phyloP scores from a whole-genome alignment of 2,888 invertebrate species.

The Drosophila kambysellisi region DNA sequence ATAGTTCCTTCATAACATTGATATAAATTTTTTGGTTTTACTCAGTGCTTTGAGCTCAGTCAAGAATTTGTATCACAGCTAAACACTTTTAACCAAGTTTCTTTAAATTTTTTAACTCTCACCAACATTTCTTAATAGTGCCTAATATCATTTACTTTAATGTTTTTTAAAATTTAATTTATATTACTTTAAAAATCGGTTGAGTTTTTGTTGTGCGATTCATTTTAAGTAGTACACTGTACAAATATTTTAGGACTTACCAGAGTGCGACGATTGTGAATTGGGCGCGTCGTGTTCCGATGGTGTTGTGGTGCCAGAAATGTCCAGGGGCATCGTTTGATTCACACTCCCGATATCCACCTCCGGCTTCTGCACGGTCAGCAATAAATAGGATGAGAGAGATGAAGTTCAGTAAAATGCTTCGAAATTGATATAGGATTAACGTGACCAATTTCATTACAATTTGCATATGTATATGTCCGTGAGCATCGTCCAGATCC shows the following conservation, averaged over 20 bases:
- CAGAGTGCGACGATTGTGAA: conserved; percentile 85
- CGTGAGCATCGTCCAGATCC: conserved; percentile 86
- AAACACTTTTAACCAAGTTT: background rate
- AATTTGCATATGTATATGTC: conserved; percentile 86
- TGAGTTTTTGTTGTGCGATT: conserved; percentile 21
- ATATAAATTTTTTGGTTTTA: background rate
- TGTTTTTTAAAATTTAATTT: too few relatives aligned
- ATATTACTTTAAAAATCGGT: background rate
- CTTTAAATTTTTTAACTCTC: background rate
- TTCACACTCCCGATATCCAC: conserved; percentile 84
- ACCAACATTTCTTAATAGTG: background rate
- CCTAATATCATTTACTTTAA: background rate
- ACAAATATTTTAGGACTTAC: conserved; percentile 67
- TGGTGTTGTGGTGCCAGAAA: conserved; percentile 85
- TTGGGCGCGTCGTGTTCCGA: conserved; percentile 85
- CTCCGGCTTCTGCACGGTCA: conserved; percentile 83
- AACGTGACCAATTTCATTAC: conserved; percentile 82
- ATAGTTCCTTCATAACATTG: background rate
- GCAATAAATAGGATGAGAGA: conserved; percentile 19
- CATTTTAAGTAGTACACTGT: conserved; percentile 20
- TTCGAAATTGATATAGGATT: conserved; percentile 30
- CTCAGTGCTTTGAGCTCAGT: background rate
- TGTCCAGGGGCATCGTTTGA: conserved; percentile 85
- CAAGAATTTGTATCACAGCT: background rate
- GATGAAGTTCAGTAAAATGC: conserved; percentile 47